Base-by-base conservation (phyloP, 2,888 invertebrate genomes). In the Hyppa rectilinea region DNA sequence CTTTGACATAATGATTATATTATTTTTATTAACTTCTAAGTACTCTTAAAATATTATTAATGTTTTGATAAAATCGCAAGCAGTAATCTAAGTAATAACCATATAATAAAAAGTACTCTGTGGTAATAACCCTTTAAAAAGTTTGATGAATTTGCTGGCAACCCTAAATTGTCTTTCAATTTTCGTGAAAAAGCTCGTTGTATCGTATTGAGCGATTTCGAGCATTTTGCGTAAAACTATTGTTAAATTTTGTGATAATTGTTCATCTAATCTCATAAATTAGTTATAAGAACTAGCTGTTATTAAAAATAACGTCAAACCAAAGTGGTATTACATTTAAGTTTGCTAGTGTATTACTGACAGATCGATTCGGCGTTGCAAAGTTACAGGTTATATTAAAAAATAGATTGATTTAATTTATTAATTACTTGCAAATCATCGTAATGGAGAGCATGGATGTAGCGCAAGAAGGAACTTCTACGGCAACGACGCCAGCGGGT, bases 401-500 rank as follows among this genome's bases (percentile, higher is more conserved):
- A 85, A 82, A 88, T 89, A 90, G 87, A 87, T 78, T 40, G 55
- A 70, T 71, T 80, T 69, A 81, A 81, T 85, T 90, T 86, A 87
- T 87, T 87, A 87, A 89, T 90, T 89, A 86, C 82, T 80, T 72
- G 71, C 82, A 82, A 79, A 85, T 86, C 75, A 86, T 87, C 85
- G 89, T 90, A 92, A 96, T 96, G 96, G 96, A 96, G 91, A 96
- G 92, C 87, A 96, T 96, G 96, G 96, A 96, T 81, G 94, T 96
- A 74, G 95, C 95, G 73, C 94, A 92, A 89, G 95, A 95, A 88
- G 92, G 95, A 71, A 89, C 95, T 49, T 94, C 96, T 49, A 87
- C 93, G 53, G 94, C 92, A 64, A 80, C 95, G 36, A 94, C 96
- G 60, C 96, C 96, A 38, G 91, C 92, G 2, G 89, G 88, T 45